Conservation (phyloP, 1,140 invertebrate species). For the Tetragonula clypearis region DNA sequence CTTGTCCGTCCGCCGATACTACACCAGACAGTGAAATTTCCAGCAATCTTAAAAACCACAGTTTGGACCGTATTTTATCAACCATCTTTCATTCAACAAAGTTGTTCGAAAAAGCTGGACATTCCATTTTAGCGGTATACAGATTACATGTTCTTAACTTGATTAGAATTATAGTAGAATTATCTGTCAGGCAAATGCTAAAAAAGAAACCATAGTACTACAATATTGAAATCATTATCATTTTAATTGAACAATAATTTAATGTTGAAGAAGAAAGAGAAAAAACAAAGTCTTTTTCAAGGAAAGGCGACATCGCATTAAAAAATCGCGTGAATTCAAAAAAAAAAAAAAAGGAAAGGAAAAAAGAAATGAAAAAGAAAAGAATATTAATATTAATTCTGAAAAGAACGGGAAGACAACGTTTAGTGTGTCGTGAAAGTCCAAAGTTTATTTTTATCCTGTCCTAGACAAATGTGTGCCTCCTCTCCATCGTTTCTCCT, state of each 20-base stretch:
- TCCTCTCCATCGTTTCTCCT: conserved; percentile 52
- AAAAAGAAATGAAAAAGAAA: background rate
- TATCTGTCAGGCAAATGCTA: background rate
- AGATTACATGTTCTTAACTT: background rate
- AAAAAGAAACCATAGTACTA: background rate
- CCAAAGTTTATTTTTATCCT: conserved; percentile 72
- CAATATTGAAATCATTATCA: background rate
- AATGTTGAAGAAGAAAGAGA: background rate
- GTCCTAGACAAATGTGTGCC: conserved; percentile 52
- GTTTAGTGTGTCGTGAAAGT: conserved; percentile 62
- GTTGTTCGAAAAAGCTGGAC: background rate
- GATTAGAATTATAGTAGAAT: background rate
- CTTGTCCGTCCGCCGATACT: background rate
- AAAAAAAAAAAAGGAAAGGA: background rate
- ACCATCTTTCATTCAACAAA: background rate
- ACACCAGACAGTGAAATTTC: background rate
- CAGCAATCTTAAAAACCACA: background rate
- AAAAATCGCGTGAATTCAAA: background rate
- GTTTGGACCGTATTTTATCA: background rate
- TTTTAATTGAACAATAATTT: background rate
- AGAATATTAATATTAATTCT: conserved; percentile 11
- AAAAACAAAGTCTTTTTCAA: background rate
- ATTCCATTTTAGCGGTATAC: background rate
- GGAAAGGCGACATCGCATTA: background rate
- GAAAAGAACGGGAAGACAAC: conserved; percentile 24